Evolutionary conservation across 2,113 vertebrate genomes (phyloP).

Genomic region (Mesocricetus auratus): DNA sequence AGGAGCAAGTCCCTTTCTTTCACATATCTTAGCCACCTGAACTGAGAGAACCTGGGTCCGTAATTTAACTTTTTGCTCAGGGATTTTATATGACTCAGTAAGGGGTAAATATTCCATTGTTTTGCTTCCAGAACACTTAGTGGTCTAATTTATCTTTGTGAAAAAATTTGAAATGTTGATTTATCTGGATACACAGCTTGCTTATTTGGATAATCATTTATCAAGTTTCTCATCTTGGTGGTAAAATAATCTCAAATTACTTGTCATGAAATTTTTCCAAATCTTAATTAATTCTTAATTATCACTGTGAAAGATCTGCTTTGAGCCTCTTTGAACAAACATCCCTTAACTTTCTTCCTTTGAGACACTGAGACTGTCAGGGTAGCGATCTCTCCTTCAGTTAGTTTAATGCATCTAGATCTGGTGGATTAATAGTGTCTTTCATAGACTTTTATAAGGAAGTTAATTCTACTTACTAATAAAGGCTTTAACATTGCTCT

Average conservation of each 20-base stretch:
- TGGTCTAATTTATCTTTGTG: background rate
- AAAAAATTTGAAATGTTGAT: constrained; percentile 21
- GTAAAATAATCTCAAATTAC: background rate
- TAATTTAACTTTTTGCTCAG: background rate
- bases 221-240: background rate
- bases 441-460: background rate
- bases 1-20: background rate
- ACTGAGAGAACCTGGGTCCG: background rate
- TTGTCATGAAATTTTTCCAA: background rate
- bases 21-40: background rate
- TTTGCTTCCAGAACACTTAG: constrained; percentile 19
- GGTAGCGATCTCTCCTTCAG: background rate
- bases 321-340: background rate
- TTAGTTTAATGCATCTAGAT: background rate
- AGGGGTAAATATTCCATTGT: background rate
- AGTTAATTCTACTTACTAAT: background rate
- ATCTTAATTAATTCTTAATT: background rate
- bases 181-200: background rate
- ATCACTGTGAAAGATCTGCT: background rate
- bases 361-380: background rate
- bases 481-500: constrained; percentile 28
- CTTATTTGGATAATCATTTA: background rate
- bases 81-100: background rate
- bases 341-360: background rate
- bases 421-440: constrained; percentile 7